A percentile compares a stretch with the other conserved stretches of the same genome.
Evolutionary conservation across 2,113 vertebrate genomes (phyloP).

Genomic region (Petroica traversi): DNA sequence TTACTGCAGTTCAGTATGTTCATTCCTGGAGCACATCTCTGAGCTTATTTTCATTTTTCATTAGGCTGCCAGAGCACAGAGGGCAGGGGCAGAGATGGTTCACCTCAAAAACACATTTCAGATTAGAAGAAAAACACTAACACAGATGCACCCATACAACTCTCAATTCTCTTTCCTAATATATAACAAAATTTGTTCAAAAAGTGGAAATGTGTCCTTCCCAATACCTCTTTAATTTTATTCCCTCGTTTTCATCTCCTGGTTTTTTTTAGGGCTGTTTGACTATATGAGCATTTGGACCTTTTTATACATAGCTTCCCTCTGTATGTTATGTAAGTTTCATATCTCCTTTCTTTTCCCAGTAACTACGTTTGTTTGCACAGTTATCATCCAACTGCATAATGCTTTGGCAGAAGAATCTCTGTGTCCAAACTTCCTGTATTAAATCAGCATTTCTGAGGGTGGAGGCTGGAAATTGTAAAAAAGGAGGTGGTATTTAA

Average conservation of each 20-base stretch:
- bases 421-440: neutral
- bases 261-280: neutral
- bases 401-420: neutral
- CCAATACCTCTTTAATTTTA: neutral
- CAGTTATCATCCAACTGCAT: neutral
- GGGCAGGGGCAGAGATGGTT: neutral
- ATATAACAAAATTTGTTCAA: neutral
- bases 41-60: neutral
- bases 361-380: neutral
- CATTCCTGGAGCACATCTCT: neutral
- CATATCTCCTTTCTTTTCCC: neutral
- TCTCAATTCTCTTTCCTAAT: neutral
- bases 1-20: neutral
- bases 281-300: neutral
- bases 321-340: neutral
- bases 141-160: neutral
- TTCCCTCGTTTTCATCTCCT: neutral
- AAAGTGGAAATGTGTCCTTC: neutral
- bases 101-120: neutral
- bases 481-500: neutral
- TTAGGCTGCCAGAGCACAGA: neutral
- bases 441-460: neutral
- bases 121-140: neutral
- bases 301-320: neutral
- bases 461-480: neutral